phyloP scores from a whole-genome alignment of 2,888 invertebrate species.

The Abrostola triplasia region DNA sequence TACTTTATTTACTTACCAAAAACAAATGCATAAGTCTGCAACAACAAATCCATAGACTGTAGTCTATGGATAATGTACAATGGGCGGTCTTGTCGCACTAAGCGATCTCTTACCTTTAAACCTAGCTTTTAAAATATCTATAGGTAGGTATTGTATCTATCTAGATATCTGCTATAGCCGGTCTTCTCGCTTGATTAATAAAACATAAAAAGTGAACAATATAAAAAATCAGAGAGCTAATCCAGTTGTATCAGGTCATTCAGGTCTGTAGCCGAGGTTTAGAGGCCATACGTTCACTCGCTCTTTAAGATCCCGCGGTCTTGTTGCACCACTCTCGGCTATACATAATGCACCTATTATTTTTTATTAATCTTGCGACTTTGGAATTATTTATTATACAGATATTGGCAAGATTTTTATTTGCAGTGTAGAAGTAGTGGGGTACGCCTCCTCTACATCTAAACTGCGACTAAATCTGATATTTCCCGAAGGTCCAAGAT shows the following conservation, averaged over 20 bases:
- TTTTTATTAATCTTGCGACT: slow-evolving; percentile 31
- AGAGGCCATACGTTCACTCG: slow-evolving; percentile 62
- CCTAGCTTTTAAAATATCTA: too few relatives aligned
- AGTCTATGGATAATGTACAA: too few relatives aligned
- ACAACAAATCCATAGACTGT: too few relatives aligned
- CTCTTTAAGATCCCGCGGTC: slow-evolving; percentile 56
- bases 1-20: too few relatives aligned
- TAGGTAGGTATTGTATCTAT: too few relatives aligned
- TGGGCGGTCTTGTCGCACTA: too few relatives aligned
- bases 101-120: too few relatives aligned
- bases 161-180: too few relatives aligned
- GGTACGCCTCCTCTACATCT: too few relatives aligned
- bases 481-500: too few relatives aligned
- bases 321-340: slow-evolving; percentile 45
- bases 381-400: slow-evolving; percentile 25
- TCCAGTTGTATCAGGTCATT: slow-evolving; percentile 23
- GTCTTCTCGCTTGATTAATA: not conserved
- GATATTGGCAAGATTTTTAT: slow-evolving; percentile 9
- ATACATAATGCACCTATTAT: slow-evolving; percentile 33
- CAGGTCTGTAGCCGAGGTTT: slow-evolving; percentile 24
- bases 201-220: slow-evolving; percentile 9
- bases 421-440: not conserved
- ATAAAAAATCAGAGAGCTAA: slow-evolving; percentile 30
- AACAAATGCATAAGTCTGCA: too few relatives aligned
- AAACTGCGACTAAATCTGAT: too few relatives aligned